These are phyloP conservation scores for Noctua janthina DNA, from an alignment of 2,888 invertebrate genomes.

Conservation along the genomic window DNA sequence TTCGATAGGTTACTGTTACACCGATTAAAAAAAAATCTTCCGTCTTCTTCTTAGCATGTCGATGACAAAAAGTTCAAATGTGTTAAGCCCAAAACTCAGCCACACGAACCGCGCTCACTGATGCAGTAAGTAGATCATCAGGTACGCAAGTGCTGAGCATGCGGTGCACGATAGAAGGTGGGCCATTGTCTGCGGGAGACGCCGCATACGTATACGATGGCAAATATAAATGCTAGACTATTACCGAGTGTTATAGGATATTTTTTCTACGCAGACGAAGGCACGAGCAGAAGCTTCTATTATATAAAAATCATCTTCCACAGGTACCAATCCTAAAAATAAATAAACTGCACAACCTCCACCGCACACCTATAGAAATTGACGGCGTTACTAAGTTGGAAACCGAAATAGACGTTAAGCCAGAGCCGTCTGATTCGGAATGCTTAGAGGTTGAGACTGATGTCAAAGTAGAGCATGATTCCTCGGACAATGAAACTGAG, in stretches of 20 bases:
- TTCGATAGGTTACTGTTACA: no score
- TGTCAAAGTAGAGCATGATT: slow-evolving; percentile 76
- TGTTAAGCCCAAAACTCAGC: no score
- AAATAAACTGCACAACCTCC: slow-evolving; percentile 53
- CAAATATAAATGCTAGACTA: background rate
- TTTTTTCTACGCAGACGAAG: background rate
- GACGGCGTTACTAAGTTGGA: slow-evolving; percentile 7
- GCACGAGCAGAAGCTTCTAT: background rate
- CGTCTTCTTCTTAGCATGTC: no score
- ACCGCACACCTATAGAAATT: background rate
- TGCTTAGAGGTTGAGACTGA: slow-evolving; percentile 65
- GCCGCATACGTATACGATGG: no score
- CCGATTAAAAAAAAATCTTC: no score
- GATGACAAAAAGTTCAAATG: no score
- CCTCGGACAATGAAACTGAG: slow-evolving; percentile 72
- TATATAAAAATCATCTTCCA: background rate
- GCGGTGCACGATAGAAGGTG: no score
- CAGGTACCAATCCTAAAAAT: slow-evolving; percentile 48
- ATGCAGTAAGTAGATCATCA: no score
- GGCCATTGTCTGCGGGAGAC: no score
- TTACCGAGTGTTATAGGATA: background rate
- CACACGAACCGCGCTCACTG: no score
- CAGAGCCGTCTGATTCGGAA: background rate
- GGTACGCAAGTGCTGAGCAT: no score
- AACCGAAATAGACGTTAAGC: slow-evolving; percentile 25